Evolutionary conservation across 2,113 vertebrate genomes (phyloP).

Genomic region (Eptesicus fuscus): DNA sequence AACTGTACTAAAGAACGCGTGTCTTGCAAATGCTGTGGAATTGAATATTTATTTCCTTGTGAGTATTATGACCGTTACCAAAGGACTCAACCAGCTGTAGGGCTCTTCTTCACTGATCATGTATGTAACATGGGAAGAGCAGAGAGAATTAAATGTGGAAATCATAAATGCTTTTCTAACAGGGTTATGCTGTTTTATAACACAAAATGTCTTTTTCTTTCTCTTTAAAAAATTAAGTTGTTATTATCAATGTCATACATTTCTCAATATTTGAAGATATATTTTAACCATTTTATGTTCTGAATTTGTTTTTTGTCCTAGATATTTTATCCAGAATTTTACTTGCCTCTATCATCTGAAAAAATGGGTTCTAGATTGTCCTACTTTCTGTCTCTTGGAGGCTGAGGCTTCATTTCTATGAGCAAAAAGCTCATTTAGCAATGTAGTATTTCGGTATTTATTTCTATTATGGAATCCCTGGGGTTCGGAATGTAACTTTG

Average conservation of each 20-base stretch:
- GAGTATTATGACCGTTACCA: constrained; percentile 90
- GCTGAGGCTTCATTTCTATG: constrained; percentile 84
- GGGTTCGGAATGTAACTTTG: constrained; percentile 99
- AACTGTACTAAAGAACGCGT: constrained; percentile 80
- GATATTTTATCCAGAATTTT: constrained; percentile 85
- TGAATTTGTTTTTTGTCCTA: constrained; percentile 82
- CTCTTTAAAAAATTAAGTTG: constrained; percentile 80
- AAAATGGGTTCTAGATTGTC: constrained; percentile 81
- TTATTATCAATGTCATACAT: constrained; percentile 81
- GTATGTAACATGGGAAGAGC: constrained; percentile 71
- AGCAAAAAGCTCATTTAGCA: constrained; percentile 84
- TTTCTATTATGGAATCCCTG: constrained; percentile 96
- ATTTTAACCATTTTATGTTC: constrained; percentile 88
- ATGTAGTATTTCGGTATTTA: constrained; percentile 98
- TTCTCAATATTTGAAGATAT: constrained; percentile 84
- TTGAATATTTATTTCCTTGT: constrained; percentile 87
- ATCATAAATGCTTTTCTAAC: constrained; percentile 81
- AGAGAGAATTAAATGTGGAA: constrained; percentile 76
- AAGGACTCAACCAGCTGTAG: constrained; percentile 85
- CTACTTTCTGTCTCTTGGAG: constrained; percentile 84
- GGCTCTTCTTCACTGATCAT: constrained; percentile 78
- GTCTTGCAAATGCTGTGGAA: constrained; percentile 82
- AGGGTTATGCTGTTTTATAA: constrained; percentile 84
- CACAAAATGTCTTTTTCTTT: constrained; percentile 80
- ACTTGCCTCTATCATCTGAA: constrained; percentile 84